These are phyloP conservation scores for Timandra comae DNA, from an alignment of 2,888 invertebrate species.

Conservation along the genomic window DNA sequence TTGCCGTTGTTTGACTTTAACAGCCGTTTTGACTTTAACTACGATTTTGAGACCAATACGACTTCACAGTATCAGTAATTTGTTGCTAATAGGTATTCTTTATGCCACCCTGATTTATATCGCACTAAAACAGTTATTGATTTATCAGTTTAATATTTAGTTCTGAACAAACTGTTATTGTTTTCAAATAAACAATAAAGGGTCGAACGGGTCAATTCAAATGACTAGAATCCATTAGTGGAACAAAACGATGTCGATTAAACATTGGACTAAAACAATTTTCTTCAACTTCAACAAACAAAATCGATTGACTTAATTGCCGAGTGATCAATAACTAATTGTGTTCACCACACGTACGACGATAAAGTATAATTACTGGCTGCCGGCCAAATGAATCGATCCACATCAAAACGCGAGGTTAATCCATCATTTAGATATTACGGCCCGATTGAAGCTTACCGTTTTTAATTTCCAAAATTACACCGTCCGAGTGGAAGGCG, in stretches of 20 bases:
- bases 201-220: constrained; percentile 44
- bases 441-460: constrained; percentile 69
- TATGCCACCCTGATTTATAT: background rate
- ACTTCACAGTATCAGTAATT: constrained; percentile 28
- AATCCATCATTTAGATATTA: constrained; percentile 77
- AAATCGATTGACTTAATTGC: constrained; percentile 75
- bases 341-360: constrained; percentile 72
- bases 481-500: constrained; percentile 54
- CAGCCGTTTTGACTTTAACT: constrained; percentile 56
- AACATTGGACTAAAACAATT: constrained; percentile 73
- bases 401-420: constrained; percentile 72
- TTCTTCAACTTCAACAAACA: constrained; percentile 75
- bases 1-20: constrained; percentile 60
- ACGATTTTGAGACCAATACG: constrained; percentile 38
- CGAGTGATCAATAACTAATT: constrained; percentile 75
- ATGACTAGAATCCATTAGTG: constrained; percentile 64
- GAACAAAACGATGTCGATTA: constrained; percentile 65
- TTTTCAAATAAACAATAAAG: constrained; percentile 53
- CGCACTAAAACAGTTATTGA: background rate
- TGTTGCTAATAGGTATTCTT: constrained; percentile 4
- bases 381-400: constrained; percentile 75
- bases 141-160: constrained; percentile 7
- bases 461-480: constrained; percentile 77
- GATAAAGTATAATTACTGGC: constrained; percentile 75
- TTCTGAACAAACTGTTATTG: constrained; percentile 39